Conservation (phyloP, 1,140 invertebrate genomes). For the Zaprionus davidi region DNA sequence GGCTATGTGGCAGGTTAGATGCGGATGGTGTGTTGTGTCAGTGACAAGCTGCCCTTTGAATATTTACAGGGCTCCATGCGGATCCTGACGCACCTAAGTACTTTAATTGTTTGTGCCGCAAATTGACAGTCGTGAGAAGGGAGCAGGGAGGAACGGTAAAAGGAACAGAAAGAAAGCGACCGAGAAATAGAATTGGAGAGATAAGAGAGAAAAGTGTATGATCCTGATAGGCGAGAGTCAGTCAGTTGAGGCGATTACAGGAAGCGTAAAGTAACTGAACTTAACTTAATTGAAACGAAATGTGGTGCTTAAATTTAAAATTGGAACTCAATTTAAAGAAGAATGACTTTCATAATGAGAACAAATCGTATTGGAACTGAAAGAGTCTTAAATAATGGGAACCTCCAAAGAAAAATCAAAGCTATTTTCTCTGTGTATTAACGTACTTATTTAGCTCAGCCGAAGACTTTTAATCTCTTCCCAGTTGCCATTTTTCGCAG, state of each 20-base stretch:
- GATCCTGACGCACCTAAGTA: slow-evolving; percentile 53
- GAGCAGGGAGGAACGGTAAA: neutral
- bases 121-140: slow-evolving; percentile 32
- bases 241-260: neutral
- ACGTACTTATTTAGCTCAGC: neutral
- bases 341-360: neutral
- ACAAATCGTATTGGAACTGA: neutral
- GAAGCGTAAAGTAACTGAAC: neutral
- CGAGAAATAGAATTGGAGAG: neutral
- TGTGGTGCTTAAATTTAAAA: neutral
- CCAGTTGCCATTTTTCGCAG: slow-evolving; percentile 19
- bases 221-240: neutral
- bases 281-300: neutral
- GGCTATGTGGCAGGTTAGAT: neutral
- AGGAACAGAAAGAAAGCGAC: neutral
- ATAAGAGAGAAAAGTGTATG: neutral
- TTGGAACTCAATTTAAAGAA: neutral
- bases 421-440: neutral
- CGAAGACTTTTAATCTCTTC: slow-evolving; percentile 51
- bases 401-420: neutral
- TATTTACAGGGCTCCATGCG: slow-evolving; percentile 52
- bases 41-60: slow-evolving; percentile 73
- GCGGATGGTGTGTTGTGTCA: slow-evolving; percentile 24
- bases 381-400: neutral
- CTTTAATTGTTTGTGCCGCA: slow-evolving; percentile 67